A percentile compares a stretch with the other conserved stretches of the same genome.
Conservation (phyloP, 1,140 invertebrate species). For the Drosophila arizonae region DNA sequence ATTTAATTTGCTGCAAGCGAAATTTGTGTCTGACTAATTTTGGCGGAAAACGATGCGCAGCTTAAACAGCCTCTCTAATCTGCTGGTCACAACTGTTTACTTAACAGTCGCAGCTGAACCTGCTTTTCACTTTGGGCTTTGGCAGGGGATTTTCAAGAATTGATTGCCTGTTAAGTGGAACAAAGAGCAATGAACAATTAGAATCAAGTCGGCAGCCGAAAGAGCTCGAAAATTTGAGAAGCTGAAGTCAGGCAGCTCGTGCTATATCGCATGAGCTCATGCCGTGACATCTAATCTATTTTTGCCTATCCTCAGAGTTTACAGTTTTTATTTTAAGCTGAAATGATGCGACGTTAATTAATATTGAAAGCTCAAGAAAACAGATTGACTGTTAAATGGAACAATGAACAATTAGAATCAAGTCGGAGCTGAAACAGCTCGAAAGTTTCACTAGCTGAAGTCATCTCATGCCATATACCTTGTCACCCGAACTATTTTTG, state of each 20-base stretch:
- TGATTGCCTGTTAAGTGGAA: not conserved
- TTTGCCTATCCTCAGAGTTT: too few species aligned
- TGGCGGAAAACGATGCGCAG: conserved; percentile 6
- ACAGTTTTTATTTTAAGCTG: too few species aligned
- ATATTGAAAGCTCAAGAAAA: not conserved
- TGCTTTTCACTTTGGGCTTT: not conserved
- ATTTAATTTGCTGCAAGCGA: conserved; percentile 2
- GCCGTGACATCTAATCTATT: too few species aligned
- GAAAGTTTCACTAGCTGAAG: not conserved
- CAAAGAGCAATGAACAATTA: too few species aligned
- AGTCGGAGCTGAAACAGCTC: not conserved
- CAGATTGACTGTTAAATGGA: not conserved
- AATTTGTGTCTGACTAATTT: conserved; percentile 9
- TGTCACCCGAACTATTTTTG: too few species aligned
- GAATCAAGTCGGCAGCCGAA: too few species aligned
- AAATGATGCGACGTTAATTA: not conserved
- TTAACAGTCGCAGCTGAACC: conserved; percentile 1
- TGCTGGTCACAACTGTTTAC: conserved; percentile 6
- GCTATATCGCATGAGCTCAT: too few species aligned
- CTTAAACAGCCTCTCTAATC: conserved; percentile 11
- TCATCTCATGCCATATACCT: too few species aligned
- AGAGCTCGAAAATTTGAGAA: not conserved
- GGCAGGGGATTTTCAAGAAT: not conserved
- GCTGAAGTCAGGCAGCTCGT: too few species aligned
- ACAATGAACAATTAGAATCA: too few species aligned